Percentiles rank a stretch among this genome's conserved stretches.
Conservation (phyloP, 2,113 vertebrate species). For the Pterocles gutturalis region DNA sequence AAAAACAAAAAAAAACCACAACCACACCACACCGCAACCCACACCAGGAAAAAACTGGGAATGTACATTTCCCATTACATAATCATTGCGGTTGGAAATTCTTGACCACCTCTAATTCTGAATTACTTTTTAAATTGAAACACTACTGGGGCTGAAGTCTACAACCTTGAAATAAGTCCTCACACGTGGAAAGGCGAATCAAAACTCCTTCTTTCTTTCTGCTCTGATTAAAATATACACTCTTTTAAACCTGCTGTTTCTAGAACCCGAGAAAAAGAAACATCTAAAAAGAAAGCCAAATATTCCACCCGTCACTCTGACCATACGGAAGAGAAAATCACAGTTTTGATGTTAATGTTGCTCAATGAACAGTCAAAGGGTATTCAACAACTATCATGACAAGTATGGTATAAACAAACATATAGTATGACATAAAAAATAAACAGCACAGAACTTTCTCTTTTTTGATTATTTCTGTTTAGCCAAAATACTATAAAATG, state of each 20-base stretch:
- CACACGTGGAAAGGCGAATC: neutral
- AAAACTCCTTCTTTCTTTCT: neutral
- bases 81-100: neutral
- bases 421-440: neutral
- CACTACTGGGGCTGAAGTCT: fast-evolving
- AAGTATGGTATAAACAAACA: neutral
- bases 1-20: too few species aligned
- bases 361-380: neutral
- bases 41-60: neutral
- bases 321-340: neutral
- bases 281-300: neutral
- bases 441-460: neutral
- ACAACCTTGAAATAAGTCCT: neutral
- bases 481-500: neutral
- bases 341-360: neutral
- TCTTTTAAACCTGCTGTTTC: neutral
- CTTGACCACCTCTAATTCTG: neutral
- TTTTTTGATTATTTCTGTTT: neutral
- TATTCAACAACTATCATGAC: neutral
- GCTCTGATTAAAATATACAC: neutral
- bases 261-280: neutral
- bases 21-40: too few species aligned
- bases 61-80: neutral
- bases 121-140: neutral
- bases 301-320: neutral